Conservation (phyloP, 1,140 invertebrate species). For the Parasteatoda tepidariorum region DNA sequence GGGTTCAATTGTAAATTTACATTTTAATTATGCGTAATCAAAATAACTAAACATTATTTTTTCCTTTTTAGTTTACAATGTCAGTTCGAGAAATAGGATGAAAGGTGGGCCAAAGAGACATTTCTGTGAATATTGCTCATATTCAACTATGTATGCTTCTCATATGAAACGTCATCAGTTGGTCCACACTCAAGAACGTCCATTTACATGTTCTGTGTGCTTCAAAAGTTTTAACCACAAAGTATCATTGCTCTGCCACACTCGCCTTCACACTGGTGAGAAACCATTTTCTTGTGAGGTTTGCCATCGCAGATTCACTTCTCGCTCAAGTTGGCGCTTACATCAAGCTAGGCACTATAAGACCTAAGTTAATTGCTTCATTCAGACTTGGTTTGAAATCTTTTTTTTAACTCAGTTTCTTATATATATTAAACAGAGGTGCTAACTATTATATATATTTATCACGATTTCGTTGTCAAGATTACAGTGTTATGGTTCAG, state of each 20-base stretch:
- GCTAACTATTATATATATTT: too few species aligned
- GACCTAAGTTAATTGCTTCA: not conserved
- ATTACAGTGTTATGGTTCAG: too few species aligned
- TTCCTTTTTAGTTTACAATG: not conserved
- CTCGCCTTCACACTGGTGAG: conserved; percentile 31
- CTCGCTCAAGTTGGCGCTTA: conserved; percentile 13
- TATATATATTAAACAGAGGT: too few species aligned
- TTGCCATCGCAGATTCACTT: conserved; percentile 15
- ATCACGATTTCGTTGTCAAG: too few species aligned
- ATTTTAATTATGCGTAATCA: too few species aligned
- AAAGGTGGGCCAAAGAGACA: conserved; percentile 3
- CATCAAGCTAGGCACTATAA: conserved; percentile 10
- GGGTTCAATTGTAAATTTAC: too few species aligned
- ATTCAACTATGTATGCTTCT: conserved; percentile 11
- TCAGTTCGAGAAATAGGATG: not conserved
- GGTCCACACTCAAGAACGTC: conserved; percentile 34
- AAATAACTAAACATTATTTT: not conserved
- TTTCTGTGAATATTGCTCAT: conserved; percentile 34
- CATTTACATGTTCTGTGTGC: conserved; percentile 19
- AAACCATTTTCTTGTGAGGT: conserved; percentile 29
- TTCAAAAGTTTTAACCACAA: conserved; percentile 31
- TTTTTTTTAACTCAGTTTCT: too few species aligned
- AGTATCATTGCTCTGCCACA: conserved; percentile 8
- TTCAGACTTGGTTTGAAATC: too few species aligned
- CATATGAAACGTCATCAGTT: conserved; percentile 71